phyloP scores from a whole-genome alignment of 2,113 vertebrate species.

The Platycercus adscitus region DNA sequence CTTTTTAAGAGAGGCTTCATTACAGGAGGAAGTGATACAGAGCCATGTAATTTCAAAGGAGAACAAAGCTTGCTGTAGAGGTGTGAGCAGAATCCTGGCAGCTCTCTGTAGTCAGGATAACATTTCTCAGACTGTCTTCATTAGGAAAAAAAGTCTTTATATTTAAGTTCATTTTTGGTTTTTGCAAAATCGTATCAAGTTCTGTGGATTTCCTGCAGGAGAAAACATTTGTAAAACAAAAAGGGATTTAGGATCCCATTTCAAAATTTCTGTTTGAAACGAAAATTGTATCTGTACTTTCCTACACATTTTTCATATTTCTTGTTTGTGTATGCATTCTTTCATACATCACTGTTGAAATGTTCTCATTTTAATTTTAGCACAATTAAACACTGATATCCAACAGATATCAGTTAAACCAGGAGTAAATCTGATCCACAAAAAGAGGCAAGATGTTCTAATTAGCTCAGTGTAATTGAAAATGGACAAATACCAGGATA shows the following conservation, averaged over 20 bases:
- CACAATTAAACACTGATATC: not conserved
- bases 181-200: not conserved
- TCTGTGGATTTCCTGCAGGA: not conserved
- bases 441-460: not conserved
- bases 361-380: not conserved
- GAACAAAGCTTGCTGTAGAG: constrained; percentile 15
- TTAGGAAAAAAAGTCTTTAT: not conserved
- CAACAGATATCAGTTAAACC: not conserved
- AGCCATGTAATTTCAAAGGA: constrained; percentile 2
- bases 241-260: not conserved
- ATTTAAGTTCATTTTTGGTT: not conserved
- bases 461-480: not conserved
- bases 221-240: not conserved
- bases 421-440: not conserved
- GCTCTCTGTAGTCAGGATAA: not conserved
- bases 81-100: constrained; percentile 11
- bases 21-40: not conserved
- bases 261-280: not conserved
- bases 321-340: not conserved
- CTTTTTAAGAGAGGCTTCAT: constrained; percentile 2
- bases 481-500: not conserved
- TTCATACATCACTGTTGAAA: not conserved
- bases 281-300: not conserved
- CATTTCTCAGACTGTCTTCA: not conserved
- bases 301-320: not conserved